Evolutionary conservation across 2,113 vertebrate genomes (phyloP), one percentile per base, ranked within the genome.

Genomic region (Lepisosteus osseus): DNA sequence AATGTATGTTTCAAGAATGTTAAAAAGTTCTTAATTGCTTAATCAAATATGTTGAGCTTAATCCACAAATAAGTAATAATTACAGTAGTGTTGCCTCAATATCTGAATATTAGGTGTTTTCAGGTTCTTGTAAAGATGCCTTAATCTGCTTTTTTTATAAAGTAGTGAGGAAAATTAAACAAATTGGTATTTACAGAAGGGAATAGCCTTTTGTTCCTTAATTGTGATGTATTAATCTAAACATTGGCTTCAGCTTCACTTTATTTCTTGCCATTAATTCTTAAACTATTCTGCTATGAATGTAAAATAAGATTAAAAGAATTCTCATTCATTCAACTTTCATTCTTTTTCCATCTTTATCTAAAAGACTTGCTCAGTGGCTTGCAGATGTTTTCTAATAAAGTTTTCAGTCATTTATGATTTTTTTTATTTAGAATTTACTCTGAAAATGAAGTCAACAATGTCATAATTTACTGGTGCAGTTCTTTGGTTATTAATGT

Each of bases 251-350:
- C 47, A 51, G 47, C 47, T 51, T 51, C 9, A 51, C 47, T 6
- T 51, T 51, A 29, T 29, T 29, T 61, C 65, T 69, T 74, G 41
- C 40, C 41, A 40, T 15, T 45, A 11, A 5, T 70, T 45, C 65
- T 57, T 67, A 29, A 29, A 29, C 61, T 64, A 65, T 55, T 71
- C 56, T 68, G 41, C 51, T 14, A 71, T 77, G 74, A 85, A 83
- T 85, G 75, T 87, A 55, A 77, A 70, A 71, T 65, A 66, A 74
- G 29, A 29, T 62, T 5, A 68, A 7, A 12, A 5, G 3, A 67
- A 5, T n/a, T 43, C 74, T 57, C 70, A 41, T 43, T 74, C 47
- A 65, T 64, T 29, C 29, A 29, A 6, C 6, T 72, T 70, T 61
- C 61, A 72, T 62, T 76, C 44, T 41, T 54, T 51, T 64, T 54